A percentile compares a stretch with the other conserved stretches of the same genome.
Evolutionary conservation across 2,113 vertebrate genomes (phyloP).

Genomic region (Pterocles gutturalis): DNA sequence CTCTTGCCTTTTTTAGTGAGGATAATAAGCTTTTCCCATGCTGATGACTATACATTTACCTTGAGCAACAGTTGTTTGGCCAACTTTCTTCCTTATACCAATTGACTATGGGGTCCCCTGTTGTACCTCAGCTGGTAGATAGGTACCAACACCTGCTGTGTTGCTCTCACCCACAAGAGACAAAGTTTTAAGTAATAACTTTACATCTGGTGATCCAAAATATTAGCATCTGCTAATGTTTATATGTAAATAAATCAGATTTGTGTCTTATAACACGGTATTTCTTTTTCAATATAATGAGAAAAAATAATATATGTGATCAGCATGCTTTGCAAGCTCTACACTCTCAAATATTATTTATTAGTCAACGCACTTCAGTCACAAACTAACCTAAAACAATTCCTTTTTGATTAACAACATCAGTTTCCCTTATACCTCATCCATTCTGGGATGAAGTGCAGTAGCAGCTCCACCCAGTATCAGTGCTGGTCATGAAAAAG

Average conservation of each 20-base stretch:
- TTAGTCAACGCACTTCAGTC: rapidly evolving
- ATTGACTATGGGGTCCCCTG: background rate
- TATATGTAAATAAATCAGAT: background rate
- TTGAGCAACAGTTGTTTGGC: background rate
- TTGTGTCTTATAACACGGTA: background rate
- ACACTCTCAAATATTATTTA: background rate
- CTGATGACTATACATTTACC: background rate
- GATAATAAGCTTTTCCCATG: background rate
- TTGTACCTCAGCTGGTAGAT: background rate
- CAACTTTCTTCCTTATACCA: background rate
- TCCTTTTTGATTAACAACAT: background rate
- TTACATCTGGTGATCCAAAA: background rate
- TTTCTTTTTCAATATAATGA: background rate
- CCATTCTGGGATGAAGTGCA: background rate
- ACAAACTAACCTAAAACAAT: background rate
- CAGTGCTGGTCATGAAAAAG: background rate
- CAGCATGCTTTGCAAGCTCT: background rate
- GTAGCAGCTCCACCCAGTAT: background rate
- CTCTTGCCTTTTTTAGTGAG: background rate
- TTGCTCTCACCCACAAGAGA: background rate
- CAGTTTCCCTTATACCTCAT: background rate
- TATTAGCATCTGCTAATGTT: background rate
- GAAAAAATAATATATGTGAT: background rate
- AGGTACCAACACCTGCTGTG: background rate
- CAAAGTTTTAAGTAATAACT: background rate